Evolutionary conservation across 2,797 vertebrate species (phyloP), one percentile per base, ranked within the genome.

Genomic region (Natrix natrix): DNA sequence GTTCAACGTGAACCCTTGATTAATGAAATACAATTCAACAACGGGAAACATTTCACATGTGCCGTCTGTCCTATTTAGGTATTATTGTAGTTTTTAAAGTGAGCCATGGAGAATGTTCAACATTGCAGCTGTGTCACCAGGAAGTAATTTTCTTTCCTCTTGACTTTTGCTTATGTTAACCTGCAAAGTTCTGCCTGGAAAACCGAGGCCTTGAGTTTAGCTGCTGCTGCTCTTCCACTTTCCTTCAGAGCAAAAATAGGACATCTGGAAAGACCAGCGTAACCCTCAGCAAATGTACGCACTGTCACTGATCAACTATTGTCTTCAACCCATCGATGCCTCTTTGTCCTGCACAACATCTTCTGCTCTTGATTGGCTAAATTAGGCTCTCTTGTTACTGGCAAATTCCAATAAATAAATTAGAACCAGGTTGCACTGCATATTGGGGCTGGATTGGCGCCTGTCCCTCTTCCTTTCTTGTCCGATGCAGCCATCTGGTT

Each of bases 401-500:
- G n/a, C 63, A 74, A 91, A 89, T 86, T 91, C 90, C 93, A 63
- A 52, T 86, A 86, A 89, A 89, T 78, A 93, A 93, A 93, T 89
- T 48, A 66, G 52, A 93, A 93, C 48, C 93, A 93, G 93, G 87
- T 87, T 66, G 87, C 55, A 20, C 17, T 91, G n/a, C 56, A 43
- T n/a, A n/a, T 52, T 87, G 59, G 61, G 17, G 11, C 90, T 86
- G 87, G 90, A 43, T 83, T 93, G 90, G 90, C 90, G 10, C 43
- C 57, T 43, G 13, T 87, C 91, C 93, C 57, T 74, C 63, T 88
- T 83, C 78, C 86, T 92, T 94, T 90, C 91, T 87, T 59, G 93
- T 86, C 91, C 43, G 48, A 86, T 24, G 78, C 48, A n/a, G 91
- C 56, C 93, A 92, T 91, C 93, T 92, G 91, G 48, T 94, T 91